phyloP scores from a whole-genome alignment of 2,113 vertebrate genomes.

The Oreochromis aureus region DNA sequence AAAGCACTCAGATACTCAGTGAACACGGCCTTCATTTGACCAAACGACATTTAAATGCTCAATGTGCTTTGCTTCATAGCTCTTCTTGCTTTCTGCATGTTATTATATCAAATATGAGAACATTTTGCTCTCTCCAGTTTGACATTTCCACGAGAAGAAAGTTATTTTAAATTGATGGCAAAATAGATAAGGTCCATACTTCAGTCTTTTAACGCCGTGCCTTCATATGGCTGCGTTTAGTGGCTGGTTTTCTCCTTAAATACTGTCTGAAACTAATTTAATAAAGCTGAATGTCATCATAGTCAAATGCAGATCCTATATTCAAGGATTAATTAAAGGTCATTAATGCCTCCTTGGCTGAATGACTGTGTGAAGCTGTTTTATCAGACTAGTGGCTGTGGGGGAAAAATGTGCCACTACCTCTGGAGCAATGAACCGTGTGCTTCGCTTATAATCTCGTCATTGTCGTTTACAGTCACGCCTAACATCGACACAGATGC shows the following conservation, averaged over 20 bases:
- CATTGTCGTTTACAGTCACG: neutral
- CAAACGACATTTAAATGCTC: neutral
- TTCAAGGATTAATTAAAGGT: neutral
- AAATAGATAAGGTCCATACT: neutral
- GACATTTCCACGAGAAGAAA: neutral
- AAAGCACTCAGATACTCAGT: neutral
- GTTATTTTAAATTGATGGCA: neutral
- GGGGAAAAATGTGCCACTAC: fast-evolving
- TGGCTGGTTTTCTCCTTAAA: neutral
- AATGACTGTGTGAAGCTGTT: neutral
- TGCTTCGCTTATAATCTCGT: neutral
- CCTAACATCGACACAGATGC: neutral
- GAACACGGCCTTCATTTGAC: neutral
- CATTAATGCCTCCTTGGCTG: neutral
- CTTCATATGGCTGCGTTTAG: neutral
- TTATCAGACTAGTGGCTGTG: neutral
- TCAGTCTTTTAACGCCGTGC: neutral
- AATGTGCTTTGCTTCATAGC: neutral
- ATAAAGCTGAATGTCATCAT: neutral
- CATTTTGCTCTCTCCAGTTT: neutral
- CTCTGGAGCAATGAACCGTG: neutral
- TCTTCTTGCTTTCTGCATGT: neutral
- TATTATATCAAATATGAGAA: neutral
- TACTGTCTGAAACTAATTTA: neutral
- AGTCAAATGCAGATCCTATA: neutral